phyloP scores from a whole-genome alignment of 1,140 invertebrate species.

The Sarcophaga peregrina region DNA sequence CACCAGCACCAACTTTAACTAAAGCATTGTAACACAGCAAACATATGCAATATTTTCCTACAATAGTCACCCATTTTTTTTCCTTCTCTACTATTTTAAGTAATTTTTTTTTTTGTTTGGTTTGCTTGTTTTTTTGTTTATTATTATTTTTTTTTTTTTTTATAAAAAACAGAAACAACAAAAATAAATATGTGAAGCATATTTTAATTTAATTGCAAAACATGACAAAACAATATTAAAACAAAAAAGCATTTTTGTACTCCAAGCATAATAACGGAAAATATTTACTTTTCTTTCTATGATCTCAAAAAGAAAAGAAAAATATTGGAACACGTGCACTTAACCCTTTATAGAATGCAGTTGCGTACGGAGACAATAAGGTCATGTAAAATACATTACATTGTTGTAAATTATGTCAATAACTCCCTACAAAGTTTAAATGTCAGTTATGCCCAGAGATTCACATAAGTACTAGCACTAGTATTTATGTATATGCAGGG shows the following conservation, averaged over 20 bases:
- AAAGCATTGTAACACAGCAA: neutral
- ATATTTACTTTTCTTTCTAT: neutral
- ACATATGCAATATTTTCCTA: neutral
- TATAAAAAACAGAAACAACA: too few relatives aligned
- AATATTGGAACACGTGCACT: neutral
- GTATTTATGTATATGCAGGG: too few relatives aligned
- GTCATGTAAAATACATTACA: too few relatives aligned
- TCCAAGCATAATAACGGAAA: neutral
- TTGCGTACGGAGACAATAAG: neutral
- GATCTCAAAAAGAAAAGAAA: neutral
- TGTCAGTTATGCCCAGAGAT: too few relatives aligned
- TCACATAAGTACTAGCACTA: too few relatives aligned
- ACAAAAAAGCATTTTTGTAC: neutral
- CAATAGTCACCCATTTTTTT: neutral
- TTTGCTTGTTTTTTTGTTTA: too few relatives aligned
- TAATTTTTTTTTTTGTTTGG: neutral
- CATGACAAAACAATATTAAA: conserved; percentile 12
- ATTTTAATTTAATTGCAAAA: conserved; percentile 25
- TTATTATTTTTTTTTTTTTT: too few relatives aligned
- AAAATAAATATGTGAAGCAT: conserved; percentile 3
- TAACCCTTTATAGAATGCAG: neutral
- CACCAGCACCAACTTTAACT: too few relatives aligned
- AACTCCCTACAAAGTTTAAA: too few relatives aligned
- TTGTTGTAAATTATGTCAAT: too few relatives aligned
- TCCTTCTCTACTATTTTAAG: neutral